Evolutionary conservation across 2,113 vertebrate species (phyloP).

Genomic region (Jacana jacana): DNA sequence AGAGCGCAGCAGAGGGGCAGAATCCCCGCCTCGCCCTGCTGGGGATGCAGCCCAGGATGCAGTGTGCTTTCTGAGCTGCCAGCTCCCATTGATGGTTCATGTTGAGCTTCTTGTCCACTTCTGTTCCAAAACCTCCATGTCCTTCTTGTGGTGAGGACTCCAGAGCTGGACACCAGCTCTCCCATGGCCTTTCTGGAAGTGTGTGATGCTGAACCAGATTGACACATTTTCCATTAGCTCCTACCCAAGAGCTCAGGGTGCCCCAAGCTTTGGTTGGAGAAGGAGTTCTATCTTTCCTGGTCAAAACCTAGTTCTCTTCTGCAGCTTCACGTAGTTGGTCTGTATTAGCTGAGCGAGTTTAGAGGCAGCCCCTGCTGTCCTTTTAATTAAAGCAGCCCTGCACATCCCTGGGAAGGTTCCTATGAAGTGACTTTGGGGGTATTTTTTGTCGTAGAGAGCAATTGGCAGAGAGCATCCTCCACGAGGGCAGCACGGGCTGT

Average conservation of each 20-base stretch:
- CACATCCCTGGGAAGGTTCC: neutral
- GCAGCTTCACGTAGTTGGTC: neutral
- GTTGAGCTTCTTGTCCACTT: too few species aligned
- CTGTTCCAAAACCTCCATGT: too few species aligned
- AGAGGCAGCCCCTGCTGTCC: neutral
- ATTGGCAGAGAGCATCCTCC: conserved; percentile 93
- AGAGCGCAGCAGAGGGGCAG: too few species aligned
- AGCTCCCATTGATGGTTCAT: too few species aligned
- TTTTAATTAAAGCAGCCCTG: too few species aligned
- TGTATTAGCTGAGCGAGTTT: neutral
- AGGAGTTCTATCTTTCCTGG: too few species aligned
- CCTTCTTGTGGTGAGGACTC: too few species aligned
- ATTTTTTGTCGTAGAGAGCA: conserved; percentile 82
- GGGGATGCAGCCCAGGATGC: too few species aligned
- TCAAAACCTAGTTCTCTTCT: neutral
- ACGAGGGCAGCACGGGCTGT: conserved; percentile 94
- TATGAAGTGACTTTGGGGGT: neutral
- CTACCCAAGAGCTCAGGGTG: neutral
- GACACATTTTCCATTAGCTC: neutral
- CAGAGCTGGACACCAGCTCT: neutral
- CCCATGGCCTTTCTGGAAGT: neutral
- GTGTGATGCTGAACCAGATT: neutral
- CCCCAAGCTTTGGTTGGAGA: neutral
- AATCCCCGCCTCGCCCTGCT: too few species aligned
- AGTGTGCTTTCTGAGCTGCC: too few species aligned